Conservation (phyloP, 2,888 invertebrate genomes). For the Cheilosia urbana region DNA sequence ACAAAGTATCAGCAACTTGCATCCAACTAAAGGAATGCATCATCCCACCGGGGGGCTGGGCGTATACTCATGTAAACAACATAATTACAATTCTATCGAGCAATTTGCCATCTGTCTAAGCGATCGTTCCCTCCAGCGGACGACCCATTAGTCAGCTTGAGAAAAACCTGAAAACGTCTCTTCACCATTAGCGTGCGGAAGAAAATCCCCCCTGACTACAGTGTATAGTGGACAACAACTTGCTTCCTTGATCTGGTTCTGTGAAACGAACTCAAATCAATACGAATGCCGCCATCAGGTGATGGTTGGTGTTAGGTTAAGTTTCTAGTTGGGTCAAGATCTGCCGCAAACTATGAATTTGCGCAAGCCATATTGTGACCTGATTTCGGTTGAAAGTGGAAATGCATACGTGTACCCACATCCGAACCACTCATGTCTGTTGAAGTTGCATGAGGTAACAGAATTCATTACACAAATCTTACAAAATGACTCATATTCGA, state of each 20-base stretch:
- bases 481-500: conserved; percentile 52
- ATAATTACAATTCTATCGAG: conserved; percentile 37
- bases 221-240: neutral
- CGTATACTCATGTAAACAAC: conserved; percentile 20
- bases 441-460: conserved; percentile 12
- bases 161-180: conserved; percentile 29
- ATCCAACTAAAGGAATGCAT: neutral
- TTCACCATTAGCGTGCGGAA: neutral
- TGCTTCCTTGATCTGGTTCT: conserved; percentile 14
- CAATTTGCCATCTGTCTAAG: conserved; percentile 11
- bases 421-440: conserved; percentile 31
- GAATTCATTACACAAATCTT: conserved; percentile 23
- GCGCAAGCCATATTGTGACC: conserved; percentile 42
- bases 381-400: conserved; percentile 21
- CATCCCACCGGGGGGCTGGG: neutral
- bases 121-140: conserved; percentile 13
- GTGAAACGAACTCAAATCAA: conserved; percentile 12
- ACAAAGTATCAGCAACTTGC: neutral
- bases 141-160: conserved; percentile 18
- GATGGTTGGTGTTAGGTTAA: conserved; percentile 14
- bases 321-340: conserved; percentile 39
- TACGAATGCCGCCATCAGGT: conserved; percentile 12
- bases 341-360: conserved; percentile 39
- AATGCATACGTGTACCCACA: neutral
- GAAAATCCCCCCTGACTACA: neutral